Conservation (phyloP, 1,140 invertebrate genomes). For the Aphaenogaster floridana region DNA sequence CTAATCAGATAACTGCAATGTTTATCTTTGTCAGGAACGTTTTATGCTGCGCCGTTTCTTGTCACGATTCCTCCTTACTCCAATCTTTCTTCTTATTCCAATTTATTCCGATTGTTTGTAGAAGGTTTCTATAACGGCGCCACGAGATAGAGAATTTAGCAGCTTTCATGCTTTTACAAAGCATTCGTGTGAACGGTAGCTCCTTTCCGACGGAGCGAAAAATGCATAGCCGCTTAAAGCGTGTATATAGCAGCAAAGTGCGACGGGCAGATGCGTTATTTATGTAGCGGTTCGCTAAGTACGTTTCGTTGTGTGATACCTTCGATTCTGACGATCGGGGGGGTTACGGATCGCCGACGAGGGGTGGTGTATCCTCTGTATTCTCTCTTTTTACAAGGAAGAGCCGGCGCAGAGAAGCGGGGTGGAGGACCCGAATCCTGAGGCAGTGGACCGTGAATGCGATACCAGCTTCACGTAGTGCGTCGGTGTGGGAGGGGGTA, state of each 20-base stretch:
- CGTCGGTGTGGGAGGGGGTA: constrained; percentile 47
- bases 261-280: constrained; percentile 63
- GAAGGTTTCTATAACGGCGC: background rate
- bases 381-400: constrained; percentile 71
- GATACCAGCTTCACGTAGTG: constrained; percentile 77
- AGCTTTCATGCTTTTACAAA: constrained; percentile 7
- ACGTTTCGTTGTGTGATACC: constrained; percentile 67
- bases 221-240: constrained; percentile 54
- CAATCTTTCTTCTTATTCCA: too few relatives aligned
- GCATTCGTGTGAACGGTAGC: background rate
- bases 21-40: background rate
- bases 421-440: constrained; percentile 75
- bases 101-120: constrained; percentile 31
- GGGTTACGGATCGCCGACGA: constrained; percentile 70
- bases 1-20: background rate
- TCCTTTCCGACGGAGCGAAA: constrained; percentile 37
- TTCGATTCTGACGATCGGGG: constrained; percentile 66
- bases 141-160: constrained; percentile 10
- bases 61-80: background rate
- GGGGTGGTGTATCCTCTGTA: constrained; percentile 57
- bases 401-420: constrained; percentile 70
- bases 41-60: background rate
- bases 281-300: constrained; percentile 69
- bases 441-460: constrained; percentile 81
- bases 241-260: constrained; percentile 28